Conservation (phyloP, 2,113 vertebrate species). For the Prunella fulvescens region DNA sequence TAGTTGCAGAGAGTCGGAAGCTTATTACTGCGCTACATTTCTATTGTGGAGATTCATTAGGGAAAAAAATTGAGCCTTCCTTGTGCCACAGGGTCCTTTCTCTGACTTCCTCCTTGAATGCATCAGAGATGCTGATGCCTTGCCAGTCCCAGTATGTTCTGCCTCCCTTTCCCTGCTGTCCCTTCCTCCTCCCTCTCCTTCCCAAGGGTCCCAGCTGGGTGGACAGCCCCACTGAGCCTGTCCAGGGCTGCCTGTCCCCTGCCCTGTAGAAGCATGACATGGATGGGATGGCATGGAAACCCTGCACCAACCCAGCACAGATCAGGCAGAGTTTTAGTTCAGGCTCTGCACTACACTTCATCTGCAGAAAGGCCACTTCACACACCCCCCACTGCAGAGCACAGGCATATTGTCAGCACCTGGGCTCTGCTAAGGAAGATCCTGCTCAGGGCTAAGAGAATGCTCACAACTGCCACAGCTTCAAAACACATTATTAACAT, state of each 20-base stretch:
- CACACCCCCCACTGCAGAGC: fast-evolving
- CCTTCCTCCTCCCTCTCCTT: background rate
- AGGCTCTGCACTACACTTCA: fast-evolving
- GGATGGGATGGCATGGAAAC: fast-evolving
- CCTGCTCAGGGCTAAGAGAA: background rate
- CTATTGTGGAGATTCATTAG: background rate
- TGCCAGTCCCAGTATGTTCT: background rate
- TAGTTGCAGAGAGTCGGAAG: background rate
- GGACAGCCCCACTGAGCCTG: fast-evolving
- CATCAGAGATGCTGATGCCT: background rate
- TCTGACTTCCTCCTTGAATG: background rate
- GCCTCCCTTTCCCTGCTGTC: background rate
- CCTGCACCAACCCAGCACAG: background rate
- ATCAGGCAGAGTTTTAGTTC: fast-evolving
- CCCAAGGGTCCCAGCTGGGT: background rate
- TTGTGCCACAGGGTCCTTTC: background rate
- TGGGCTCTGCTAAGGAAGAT: background rate
- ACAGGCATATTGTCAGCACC: background rate
- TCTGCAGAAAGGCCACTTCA: background rate
- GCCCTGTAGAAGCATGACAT: fast-evolving
- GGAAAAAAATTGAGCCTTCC: background rate
- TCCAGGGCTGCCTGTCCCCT: background rate
- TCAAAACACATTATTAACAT: background rate
- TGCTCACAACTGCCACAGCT: fast-evolving
- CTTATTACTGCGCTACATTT: background rate